Base-by-base conservation (phyloP, 2,113 vertebrate species). In the Terrapene triunguis region DNA sequence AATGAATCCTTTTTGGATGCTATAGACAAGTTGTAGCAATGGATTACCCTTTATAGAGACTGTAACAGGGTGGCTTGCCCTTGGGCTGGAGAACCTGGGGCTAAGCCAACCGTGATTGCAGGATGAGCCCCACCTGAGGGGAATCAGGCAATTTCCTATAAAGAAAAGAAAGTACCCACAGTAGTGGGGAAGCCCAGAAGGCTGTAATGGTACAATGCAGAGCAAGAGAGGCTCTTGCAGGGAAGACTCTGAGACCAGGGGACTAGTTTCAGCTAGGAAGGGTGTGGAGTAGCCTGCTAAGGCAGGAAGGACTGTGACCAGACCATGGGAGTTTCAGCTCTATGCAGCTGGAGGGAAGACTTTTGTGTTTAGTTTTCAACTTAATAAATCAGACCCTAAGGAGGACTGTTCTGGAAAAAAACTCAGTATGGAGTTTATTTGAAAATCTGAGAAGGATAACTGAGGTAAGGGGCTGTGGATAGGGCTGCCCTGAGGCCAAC, bases 1-100 rank as follows among this genome's bases (percentile, higher is more conserved):
- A 87, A 32, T 69, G 78, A 93, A 81, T 83, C 62, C 85, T 80
- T 89, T 69, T 86, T 88, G 16, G 88, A 87, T 93, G 47, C 50
- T 47, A 29, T 47, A 25, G 44, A 27, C 11, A 47, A 27, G 6
- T 47, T 89, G 84, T 97, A 92, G 27, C 38, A 4, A 57, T 65
- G 38, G 59, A 74, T 90, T 89, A 35, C 1, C 82, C 32, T 35
- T 9, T n/a, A 57, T 55, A 53, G 21, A 29, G 35, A 57, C 21
- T 57, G 24, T 6, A 69, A n/a, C 29, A 19, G 16, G 4, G 16
- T 69, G 62, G 32, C 62, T 69, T 69, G 35, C 35, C 62, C 35
- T 69, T 69, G 8, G 16, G 5, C 35, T 69, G 62, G 35, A 69
- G 62, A 69, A 69, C 62, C 62, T n/a, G 35, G 62, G 16, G 14